These are phyloP conservation scores for Eurosta solidaginis DNA, from an alignment of 1,140 invertebrate genomes.

Conservation along the genomic window DNA sequence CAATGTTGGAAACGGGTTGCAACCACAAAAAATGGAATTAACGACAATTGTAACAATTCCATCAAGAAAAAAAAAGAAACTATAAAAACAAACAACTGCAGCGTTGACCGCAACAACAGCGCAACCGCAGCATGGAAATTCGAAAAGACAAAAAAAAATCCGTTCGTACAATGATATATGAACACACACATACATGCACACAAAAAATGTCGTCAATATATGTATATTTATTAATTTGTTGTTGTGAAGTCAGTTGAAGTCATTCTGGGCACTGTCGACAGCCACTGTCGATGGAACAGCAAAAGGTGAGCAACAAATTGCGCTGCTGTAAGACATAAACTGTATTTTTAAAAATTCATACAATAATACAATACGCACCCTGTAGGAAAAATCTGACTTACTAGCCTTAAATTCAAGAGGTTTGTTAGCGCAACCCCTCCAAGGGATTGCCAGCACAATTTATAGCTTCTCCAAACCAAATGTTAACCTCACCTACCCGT, in stretches of 20 bases:
- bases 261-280: not conserved
- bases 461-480: no score
- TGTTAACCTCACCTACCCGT: no score
- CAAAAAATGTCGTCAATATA: not conserved
- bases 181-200: not conserved
- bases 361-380: no score
- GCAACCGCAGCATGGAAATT: not conserved
- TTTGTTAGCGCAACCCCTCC: no score
- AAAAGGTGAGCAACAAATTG: conserved; percentile 17
- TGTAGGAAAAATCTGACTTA: no score
- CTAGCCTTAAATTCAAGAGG: no score
- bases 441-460: no score
- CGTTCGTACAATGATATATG: not conserved
- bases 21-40: conserved; percentile 22
- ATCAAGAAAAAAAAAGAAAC: not conserved
- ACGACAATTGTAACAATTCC: conserved; percentile 1
- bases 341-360: no score
- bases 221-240: conserved; percentile 9
- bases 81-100: not conserved
- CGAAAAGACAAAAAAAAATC: not conserved
- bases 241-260: not conserved
- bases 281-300: not conserved
- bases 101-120: not conserved
- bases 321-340: not conserved
- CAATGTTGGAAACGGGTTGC: conserved; percentile 13